Evolutionary conservation across 1,140 invertebrate genomes (phyloP), one percentile per base, ranked within the genome.

Genomic region (Megathymus violae): DNA sequence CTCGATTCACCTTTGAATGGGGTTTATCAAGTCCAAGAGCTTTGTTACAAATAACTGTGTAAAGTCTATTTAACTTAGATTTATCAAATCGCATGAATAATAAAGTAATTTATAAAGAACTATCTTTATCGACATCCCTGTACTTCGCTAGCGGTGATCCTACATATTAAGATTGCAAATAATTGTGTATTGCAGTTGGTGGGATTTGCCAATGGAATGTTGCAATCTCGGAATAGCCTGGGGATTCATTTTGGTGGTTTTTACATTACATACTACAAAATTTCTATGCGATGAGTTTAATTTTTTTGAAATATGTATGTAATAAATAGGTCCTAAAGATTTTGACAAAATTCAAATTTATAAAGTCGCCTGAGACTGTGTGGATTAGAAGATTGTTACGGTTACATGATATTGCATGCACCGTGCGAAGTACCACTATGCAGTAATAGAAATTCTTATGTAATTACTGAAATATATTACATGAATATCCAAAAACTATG

Each of bases 1-100:
- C 73, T 68, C 73, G 70, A 68, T 54, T 56, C 66, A 44, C 56
- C 56, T 60, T 48, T 56, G 65, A 68, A 73, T 66, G 63, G 67
- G 48, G 48, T 63, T 66, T 72, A 67, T 73, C 70, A 70, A 47
- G 51, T 41, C 50, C 31, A 48, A 25, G 56, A 22, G 43, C 43
- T 59, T 59, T 47, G 43, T 38, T 59, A 59, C 56, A 59, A 59
- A 59, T 47, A 59, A 38, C 56, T 31, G 13, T 36, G 52, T 44
- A 44, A 58, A 59, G 56, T 47, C 6, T 59, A 59, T 59, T 17
- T 59, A 36, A 38, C 27, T 47, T 25, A 59, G 56, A 59, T 59
- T 47, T 59, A 59, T 59, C 43, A 34, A 34, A 14, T 19, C 43
- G 56, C 43, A 48, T 47, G 38, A 59, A 36, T 47, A 13, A 47